These are phyloP conservation scores for Leptodirus hochenwartii DNA, from an alignment of 2,888 invertebrate genomes.

Conservation along the genomic window DNA sequence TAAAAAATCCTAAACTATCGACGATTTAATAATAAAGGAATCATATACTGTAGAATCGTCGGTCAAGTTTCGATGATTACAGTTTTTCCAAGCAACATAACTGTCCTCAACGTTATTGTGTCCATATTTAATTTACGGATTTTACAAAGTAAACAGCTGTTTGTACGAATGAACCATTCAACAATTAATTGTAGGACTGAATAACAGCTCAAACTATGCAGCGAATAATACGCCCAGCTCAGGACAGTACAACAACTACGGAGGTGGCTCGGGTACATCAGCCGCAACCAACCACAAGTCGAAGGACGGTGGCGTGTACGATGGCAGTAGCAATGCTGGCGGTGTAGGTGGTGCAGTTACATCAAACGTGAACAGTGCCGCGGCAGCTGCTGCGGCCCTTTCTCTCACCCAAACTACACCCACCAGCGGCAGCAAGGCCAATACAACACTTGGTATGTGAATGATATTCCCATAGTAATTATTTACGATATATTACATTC, in stretches of 20 bases:
- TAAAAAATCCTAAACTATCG: no score
- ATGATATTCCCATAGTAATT: not conserved
- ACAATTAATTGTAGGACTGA: constrained; percentile 18
- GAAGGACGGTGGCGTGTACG: constrained; percentile 23
- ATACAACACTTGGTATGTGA: constrained; percentile 27
- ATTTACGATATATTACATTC: not conserved
- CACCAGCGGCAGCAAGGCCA: no score
- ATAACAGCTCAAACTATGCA: constrained; percentile 22
- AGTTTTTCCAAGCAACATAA: constrained; percentile 1
- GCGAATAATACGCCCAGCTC: constrained; percentile 16
- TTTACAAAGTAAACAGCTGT: not conserved
- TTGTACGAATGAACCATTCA: not conserved
- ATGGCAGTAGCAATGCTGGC: constrained; percentile 18
- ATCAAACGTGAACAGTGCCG: constrained; percentile 17
- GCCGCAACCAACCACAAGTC: no score
- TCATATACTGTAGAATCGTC: no score
- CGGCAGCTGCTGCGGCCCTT: constrained; percentile 18
- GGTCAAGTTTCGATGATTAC: constrained; percentile 1
- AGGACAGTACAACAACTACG: constrained; percentile 26
- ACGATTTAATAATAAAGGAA: no score
- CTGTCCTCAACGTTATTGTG: not conserved
- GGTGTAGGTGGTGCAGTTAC: constrained; percentile 17
- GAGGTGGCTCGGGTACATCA: no score
- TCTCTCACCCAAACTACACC: constrained; percentile 22
- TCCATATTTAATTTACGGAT: not conserved